phyloP scores from a whole-genome alignment of 2,888 invertebrate species.

The Pimpla rufipes region DNA sequence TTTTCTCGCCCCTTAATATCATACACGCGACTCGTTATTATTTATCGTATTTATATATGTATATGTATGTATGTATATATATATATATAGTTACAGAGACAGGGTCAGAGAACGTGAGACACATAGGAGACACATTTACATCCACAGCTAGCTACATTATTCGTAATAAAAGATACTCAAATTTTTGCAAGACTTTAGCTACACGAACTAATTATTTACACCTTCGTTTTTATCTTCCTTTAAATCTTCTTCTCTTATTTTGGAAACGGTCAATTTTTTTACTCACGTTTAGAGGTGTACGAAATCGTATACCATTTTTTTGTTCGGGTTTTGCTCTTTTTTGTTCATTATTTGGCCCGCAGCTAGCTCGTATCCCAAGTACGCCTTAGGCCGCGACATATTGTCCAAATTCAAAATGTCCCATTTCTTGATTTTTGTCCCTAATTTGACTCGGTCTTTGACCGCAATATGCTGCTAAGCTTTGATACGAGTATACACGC shows the following conservation, averaged over 20 bases:
- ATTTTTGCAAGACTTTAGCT: constrained; percentile 65
- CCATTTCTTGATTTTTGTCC: not conserved
- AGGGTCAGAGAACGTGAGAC: constrained; percentile 63
- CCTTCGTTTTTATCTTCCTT: constrained; percentile 45
- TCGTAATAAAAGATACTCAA: constrained; percentile 67
- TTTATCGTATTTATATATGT: constrained; percentile 55
- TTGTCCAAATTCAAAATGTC: constrained; percentile 59
- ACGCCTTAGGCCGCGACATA: constrained; percentile 32
- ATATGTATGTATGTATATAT: constrained; percentile 49
- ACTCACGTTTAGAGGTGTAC: constrained; percentile 11
- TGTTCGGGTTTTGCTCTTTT: constrained; percentile 19
- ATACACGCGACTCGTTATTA: constrained; percentile 61
- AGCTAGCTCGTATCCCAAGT: constrained; percentile 5
- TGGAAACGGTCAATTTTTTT: constrained; percentile 29
- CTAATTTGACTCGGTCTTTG: constrained; percentile 12
- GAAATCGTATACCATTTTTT: constrained; percentile 38
- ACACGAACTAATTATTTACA: constrained; percentile 75
- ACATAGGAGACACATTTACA: constrained; percentile 66
- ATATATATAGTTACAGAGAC: constrained; percentile 65
- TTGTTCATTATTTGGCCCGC: constrained; percentile 6
- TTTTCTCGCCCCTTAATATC: constrained; percentile 54
- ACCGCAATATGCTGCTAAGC: not conserved
- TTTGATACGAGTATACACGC: constrained; percentile 10
- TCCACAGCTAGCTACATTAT: constrained; percentile 67
- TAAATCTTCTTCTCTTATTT: constrained; percentile 3